Percentiles rank a stretch among this genome's conserved stretches.
Conservation (phyloP, 2,113 vertebrate species). For the Dunckerocampus dactyliophorus region DNA sequence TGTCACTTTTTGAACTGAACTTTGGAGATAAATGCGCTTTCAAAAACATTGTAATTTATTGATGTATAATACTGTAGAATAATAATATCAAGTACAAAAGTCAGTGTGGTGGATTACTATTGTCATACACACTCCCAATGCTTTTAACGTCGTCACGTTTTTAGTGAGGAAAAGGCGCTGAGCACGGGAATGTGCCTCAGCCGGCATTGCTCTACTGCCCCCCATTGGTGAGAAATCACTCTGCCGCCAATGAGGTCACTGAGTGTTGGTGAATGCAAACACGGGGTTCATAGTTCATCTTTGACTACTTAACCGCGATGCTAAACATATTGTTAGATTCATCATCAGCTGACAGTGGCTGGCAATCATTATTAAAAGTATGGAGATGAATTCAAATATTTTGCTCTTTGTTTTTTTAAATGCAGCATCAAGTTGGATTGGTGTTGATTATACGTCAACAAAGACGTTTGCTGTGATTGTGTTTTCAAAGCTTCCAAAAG, state of each 20-base stretch:
- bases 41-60: too few relatives aligned
- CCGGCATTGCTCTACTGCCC: conserved; percentile 74
- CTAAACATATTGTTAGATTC: not conserved
- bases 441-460: conserved; percentile 3
- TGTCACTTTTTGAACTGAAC: too few relatives aligned
- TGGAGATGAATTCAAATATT: not conserved
- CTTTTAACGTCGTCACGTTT: too few relatives aligned
- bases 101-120: too few relatives aligned
- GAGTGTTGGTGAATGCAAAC: conserved; percentile 6
- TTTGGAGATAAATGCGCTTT: too few relatives aligned
- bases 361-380: conserved; percentile 1
- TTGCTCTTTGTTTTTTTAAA: not conserved
- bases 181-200: conserved; percentile 30
- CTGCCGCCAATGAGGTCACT: conserved; percentile 35
- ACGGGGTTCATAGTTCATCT: conserved; percentile 4
- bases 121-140: too few relatives aligned
- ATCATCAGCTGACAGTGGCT: not conserved
- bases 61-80: too few relatives aligned
- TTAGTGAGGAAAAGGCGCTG: conserved; percentile 20
- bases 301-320: not conserved
- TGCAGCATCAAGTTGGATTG: not conserved
- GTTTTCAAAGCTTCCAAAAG: not conserved
- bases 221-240: conserved; percentile 57
- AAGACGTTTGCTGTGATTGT: not conserved
- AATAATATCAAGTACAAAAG: too few relatives aligned